Base-by-base conservation (phyloP, 1,140 invertebrate genomes). In the Aporrectodea caliginosa region DNA sequence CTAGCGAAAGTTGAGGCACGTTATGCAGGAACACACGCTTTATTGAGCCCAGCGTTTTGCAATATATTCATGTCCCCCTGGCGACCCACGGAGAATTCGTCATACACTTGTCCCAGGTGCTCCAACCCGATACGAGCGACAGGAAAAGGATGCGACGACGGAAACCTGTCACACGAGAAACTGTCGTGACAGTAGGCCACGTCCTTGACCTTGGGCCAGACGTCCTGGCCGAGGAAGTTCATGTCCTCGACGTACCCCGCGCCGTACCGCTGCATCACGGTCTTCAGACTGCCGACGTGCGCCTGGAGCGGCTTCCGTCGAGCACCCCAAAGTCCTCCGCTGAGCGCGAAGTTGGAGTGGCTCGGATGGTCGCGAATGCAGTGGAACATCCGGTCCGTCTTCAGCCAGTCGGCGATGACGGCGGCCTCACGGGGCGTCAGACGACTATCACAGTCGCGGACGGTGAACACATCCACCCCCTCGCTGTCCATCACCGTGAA, bases 301-400 rank as follows among this genome's bases (percentile, higher is more conserved):
- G 6, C 6, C 43, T 58, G 22, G 30, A 69, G 69, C 58, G 32
- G 22, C 31, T 73, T n/a, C 6, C 34, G n/a, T 12, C 27, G 14
- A 27, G 31, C 69, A 27, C 69, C 78, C 69, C 78, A 79, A 16
- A 79, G 72, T 16, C 78, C 78, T 1, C 71, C 71, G 29, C 27
- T 33, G n/a, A 79, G 2, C 1, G 70, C 6, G 33, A 1, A 35
- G n/a, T n/a, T 27, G n/a, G 43, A 69, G 35, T 84, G 83, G 74
- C 75, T 82, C 1, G 81, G 84, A 81, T 86, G 84, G 78, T 87
- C 86, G 34, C 85, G 68, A 82, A 87, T 84, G 29, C 83, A 73
- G 80, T 86, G 85, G 30, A 85, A 82, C 1, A 82, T 74, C 22
- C 82, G 80, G 1, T 81, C 81, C 16, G 81, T 83, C 33, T 78